A percentile compares a stretch with the other conserved stretches of the same genome.
These are phyloP conservation scores for Stenotaenia linearis DNA, from an alignment of 2,888 invertebrate species.

Conservation along the genomic window DNA sequence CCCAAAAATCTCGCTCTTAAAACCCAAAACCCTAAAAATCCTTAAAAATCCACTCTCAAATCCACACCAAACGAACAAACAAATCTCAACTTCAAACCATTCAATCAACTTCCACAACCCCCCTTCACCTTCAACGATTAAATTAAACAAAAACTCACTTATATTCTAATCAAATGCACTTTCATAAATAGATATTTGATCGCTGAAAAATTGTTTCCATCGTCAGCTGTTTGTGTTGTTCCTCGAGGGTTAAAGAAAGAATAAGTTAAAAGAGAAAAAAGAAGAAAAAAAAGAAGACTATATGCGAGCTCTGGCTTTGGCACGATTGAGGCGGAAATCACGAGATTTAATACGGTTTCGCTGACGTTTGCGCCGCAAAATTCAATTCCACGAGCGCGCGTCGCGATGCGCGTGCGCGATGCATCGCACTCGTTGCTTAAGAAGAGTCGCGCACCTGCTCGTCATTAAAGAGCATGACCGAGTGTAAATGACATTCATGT, in stretches of 20 bases:
- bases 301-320: background rate
- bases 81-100: too few species aligned
- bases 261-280: background rate
- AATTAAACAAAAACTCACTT: too few species aligned
- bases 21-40: too few species aligned
- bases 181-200: background rate
- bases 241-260: background rate
- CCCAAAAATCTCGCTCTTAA: too few species aligned
- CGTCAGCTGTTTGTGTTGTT: background rate
- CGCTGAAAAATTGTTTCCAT: background rate
- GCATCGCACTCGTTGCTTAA: background rate
- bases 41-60: too few species aligned
- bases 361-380: conserved; percentile 23
- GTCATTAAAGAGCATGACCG: conserved; percentile 24
- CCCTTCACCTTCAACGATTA: too few species aligned
- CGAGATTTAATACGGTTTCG: conserved; percentile 23
- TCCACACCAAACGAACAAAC: too few species aligned
- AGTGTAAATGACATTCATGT: conserved; percentile 8
- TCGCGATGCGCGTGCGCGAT: background rate
- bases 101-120: too few species aligned
- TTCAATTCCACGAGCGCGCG: conserved; percentile 10
- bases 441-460: background rate
- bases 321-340: conserved; percentile 17
- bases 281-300: background rate
- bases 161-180: too few species aligned